Conservation (phyloP, 2,113 vertebrate species). For the Ceratotherium simum region DNA sequence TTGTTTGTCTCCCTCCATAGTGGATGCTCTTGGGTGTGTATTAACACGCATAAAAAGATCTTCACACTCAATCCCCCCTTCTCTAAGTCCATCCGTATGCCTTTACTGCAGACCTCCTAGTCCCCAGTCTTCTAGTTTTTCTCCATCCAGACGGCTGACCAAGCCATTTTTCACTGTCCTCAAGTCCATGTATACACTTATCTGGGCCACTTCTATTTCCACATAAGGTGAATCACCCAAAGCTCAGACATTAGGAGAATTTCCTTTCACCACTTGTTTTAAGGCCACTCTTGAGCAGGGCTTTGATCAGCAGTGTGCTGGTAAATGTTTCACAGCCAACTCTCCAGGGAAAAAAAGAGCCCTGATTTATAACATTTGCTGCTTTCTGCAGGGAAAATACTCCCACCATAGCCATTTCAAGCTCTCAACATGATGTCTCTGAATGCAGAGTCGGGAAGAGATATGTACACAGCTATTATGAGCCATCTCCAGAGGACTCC, state of each 20-base stretch:
- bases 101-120: background rate
- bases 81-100: background rate
- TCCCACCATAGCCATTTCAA: background rate
- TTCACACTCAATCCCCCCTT: background rate
- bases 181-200: background rate
- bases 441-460: background rate
- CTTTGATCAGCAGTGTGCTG: background rate
- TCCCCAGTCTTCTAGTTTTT: background rate
- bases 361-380: background rate
- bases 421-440: background rate
- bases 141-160: background rate
- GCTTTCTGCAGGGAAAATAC: background rate
- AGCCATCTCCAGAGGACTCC: background rate
- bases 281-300: too few species aligned
- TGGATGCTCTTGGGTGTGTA: background rate
- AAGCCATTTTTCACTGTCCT: background rate
- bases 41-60: background rate
- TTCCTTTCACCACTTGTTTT: too few species aligned
- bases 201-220: background rate
- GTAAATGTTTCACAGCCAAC: background rate
- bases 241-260: too few species aligned
- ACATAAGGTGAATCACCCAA: too few species aligned
- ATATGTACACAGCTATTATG: background rate
- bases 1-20: background rate
- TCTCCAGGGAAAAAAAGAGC: too few species aligned